These are phyloP conservation scores for Teleopsis dalmanni DNA, from an alignment of 1,140 invertebrate genomes.

Conservation along the genomic window DNA sequence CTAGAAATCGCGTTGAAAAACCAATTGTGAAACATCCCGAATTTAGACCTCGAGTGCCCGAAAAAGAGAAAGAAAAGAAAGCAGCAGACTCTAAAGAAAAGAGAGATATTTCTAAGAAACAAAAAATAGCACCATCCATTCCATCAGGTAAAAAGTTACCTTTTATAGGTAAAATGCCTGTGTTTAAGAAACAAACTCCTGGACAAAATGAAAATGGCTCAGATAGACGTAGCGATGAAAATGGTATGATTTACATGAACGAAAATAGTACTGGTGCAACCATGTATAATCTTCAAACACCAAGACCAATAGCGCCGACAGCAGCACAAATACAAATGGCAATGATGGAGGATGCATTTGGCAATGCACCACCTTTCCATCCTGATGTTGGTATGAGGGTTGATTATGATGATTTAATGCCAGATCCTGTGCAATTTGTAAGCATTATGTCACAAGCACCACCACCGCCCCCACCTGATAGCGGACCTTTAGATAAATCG, in stretches of 20 bases:
- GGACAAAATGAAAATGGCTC: conserved; percentile 2
- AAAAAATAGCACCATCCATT: conserved; percentile 13
- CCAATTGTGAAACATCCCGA: conserved; percentile 39
- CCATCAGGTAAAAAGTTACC: conserved; percentile 52
- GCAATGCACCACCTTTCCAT: conserved; percentile 39
- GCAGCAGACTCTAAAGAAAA: conserved; percentile 36
- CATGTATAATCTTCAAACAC: conserved; percentile 9
- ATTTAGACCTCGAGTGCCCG: conserved; percentile 30
- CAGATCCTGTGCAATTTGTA: conserved; percentile 41
- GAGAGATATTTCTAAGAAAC: conserved; percentile 42
- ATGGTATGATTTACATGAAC: not conserved
- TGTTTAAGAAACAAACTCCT: conserved; percentile 55
- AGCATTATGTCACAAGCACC: conserved; percentile 37
- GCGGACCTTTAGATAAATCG: conserved; percentile 6
- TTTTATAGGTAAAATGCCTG: conserved; percentile 61
- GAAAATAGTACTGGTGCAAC: not conserved
- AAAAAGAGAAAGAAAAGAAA: conserved; percentile 11
- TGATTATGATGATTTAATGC: conserved; percentile 43
- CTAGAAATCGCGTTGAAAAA: conserved; percentile 24
- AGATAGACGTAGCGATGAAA: not conserved
- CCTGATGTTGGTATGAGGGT: conserved; percentile 40
- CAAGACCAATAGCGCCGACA: conserved; percentile 28
- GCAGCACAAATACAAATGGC: conserved; percentile 40
- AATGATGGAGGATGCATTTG: conserved; percentile 42
- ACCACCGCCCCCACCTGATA: conserved; percentile 31